Base-by-base conservation (phyloP, 2,888 invertebrate species). In the Mellilla xanthometata region DNA sequence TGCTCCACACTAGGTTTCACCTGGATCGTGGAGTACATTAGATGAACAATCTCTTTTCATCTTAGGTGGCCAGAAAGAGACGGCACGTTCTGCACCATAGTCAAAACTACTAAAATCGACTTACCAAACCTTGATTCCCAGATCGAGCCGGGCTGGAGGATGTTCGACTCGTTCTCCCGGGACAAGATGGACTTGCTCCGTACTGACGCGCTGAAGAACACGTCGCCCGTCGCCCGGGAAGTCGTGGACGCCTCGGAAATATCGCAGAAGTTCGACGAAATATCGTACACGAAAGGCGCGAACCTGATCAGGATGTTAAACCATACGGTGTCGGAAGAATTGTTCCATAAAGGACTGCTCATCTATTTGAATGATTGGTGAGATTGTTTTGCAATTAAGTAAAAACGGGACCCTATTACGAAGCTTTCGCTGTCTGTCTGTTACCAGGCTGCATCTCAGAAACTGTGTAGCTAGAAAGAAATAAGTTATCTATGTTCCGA, bases 251-350 rank as follows among this genome's bases (percentile, higher is more conserved):
- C 91, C 0, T 76, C 84, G 0, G 91, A 92, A 60, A 93, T 93
- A 59, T 87, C 90, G 38, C 91, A 91, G 70, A 91, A 92, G 58
- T 93, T 92, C 64, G 92, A 93, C 64, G 86, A 85, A 44, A 90
- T 91, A 33, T 90, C 91, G 0, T 92, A 92, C 64, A 76, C 78
- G 3, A 92, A 92, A 62, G 91, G 91, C 29, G 92, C 92, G 3
- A 91, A 90, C 47, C 70, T 93, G 3, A 83, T 93, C 26, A 65
- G 92, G 22, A 93, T 93, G 93, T 71, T 93, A 39, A 92, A 92
- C 64, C 85, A 91, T 45, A 91, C 91, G 0, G 72, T 93, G 11
- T 81, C 90, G 0, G 81, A 87, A 42, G 72, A 81, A 0, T 62
- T 91, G 46, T 93, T 93, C 65, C 81, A 81, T 52, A 79, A 85